Conservation (phyloP, 2,888 invertebrate species). For the Neoitamus cyanurus region DNA sequence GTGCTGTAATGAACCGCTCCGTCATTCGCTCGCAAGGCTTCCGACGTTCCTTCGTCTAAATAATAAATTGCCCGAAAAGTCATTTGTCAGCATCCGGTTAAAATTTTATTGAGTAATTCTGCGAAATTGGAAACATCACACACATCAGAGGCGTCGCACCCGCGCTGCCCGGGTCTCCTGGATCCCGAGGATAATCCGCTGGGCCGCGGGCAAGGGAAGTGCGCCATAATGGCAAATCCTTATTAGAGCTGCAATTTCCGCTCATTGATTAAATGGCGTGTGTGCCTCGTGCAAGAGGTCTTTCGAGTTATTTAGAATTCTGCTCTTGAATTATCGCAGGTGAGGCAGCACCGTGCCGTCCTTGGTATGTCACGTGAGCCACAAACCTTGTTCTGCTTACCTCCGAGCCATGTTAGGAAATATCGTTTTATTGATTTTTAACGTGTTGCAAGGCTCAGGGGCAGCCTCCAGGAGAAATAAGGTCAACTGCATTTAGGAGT, state of each 20-base stretch:
- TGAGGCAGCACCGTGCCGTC: neutral
- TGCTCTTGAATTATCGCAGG: slow-evolving; percentile 36
- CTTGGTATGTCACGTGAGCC: slow-evolving; percentile 32
- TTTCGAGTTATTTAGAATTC: slow-evolving; percentile 15
- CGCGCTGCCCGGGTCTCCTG: neutral
- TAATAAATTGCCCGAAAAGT: neutral
- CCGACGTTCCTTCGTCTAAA: neutral
- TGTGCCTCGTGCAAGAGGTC: neutral
- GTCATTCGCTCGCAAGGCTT: neutral
- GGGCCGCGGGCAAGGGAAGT: neutral
- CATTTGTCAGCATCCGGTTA: slow-evolving; percentile 14
- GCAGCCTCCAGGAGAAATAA: neutral
- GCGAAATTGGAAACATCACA: slow-evolving; percentile 7
- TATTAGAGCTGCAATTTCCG: slow-evolving; percentile 35
- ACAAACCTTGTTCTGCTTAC: slow-evolving; percentile 4
- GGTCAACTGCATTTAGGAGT: slow-evolving; percentile 18
- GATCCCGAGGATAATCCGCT: neutral
- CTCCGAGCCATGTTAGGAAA: neutral
- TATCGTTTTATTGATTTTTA: slow-evolving; percentile 35
- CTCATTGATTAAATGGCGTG: slow-evolving; percentile 40
- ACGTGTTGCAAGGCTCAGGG: slow-evolving; percentile 36
- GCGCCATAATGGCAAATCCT: slow-evolving; percentile 16
- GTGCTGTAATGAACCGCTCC: slow-evolving; percentile 2
- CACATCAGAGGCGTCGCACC: neutral
- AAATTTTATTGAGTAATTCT: slow-evolving; percentile 12